Conservation (phyloP, 2,888 invertebrate species). For the Diplolepis rosae region DNA sequence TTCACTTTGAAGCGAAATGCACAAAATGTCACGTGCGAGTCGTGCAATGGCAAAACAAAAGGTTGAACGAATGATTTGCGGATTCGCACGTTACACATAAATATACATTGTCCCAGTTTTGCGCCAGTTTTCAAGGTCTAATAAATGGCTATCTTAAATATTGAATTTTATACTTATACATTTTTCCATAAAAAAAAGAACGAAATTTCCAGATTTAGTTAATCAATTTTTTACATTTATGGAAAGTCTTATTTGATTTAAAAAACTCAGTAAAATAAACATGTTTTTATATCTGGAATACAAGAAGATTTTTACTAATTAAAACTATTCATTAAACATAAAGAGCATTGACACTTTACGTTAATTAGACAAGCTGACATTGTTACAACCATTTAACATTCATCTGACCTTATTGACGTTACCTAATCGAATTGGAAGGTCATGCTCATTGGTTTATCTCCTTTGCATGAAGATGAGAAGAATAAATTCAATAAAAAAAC, state of each 20-base stretch:
- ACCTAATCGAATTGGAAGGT: conserved; percentile 68
- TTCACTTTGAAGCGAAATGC: background rate
- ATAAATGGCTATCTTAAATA: background rate
- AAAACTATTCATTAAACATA: no score
- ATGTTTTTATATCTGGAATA: no score
- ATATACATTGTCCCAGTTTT: background rate
- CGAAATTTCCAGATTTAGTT: no score
- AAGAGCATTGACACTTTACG: no score
- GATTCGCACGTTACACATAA: background rate
- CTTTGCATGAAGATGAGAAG: conserved; percentile 21
- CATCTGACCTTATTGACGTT: conserved; percentile 67
- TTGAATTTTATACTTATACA: background rate
- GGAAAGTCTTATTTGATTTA: no score
- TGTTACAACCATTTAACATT: conserved; percentile 57
- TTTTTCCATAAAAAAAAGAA: no score
- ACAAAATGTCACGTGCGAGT: background rate
- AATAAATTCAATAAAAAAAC: conserved; percentile 7
- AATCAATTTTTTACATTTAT: no score
- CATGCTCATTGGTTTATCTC: conserved; percentile 60
- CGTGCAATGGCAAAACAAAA: background rate
- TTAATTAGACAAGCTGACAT: conserved; percentile 10
- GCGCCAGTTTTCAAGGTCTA: background rate
- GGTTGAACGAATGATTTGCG: background rate
- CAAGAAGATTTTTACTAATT: no score
- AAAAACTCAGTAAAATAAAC: no score